Base-by-base conservation (phyloP, 2,797 vertebrate species). In the Anabas testudineus region DNA sequence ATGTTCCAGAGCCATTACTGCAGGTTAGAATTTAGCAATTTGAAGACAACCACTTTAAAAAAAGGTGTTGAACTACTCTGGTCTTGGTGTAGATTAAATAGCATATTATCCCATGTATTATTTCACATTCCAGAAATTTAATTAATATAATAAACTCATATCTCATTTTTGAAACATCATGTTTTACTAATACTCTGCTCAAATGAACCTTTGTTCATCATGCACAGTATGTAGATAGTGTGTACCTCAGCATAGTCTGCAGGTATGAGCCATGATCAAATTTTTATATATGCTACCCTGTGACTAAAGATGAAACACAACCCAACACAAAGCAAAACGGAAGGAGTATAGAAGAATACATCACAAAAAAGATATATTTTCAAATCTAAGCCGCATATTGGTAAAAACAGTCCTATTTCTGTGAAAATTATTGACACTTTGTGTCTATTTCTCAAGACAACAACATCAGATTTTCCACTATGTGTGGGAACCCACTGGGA, bases 1-100 rank as follows among this genome's bases (percentile, higher is more conserved):
- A 99, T 0, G 97, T 99, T 43, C 96, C 97, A 30, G 98, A 99
- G 79, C 98, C 98, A 5, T 99, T 97, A 90, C 98, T 99, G 91
- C 70, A 53, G 58, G 10, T 59, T 16, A 67, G 1, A 32, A 10
- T 3, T 30, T 4, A 47, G 12, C 1, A 15, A 28, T 52, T 39
- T 19, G 28, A 30, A 32, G 3, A 37, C 1, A 26, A 48, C 14
- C 42, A 18, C 8, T 37, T 63, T 46, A 10, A 28, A 45, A 39
- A 32, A 4, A 2, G 13, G 18, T 21, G 14, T 42, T 42, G 16
- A 30, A 18, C 19, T 24, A 4, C 15, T 36, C 34, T 19, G 13
- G 7, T 34, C 12, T 22, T 37, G 13, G 26, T 46, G 15, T 21
- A 4, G 10, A 18, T 48, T 10, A 32, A 41, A 55, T 47, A 3